Evolutionary conservation across 2,888 invertebrate species (phyloP), one percentile per base, ranked within the genome.

Genomic region (Invenusta paracnida): DNA sequence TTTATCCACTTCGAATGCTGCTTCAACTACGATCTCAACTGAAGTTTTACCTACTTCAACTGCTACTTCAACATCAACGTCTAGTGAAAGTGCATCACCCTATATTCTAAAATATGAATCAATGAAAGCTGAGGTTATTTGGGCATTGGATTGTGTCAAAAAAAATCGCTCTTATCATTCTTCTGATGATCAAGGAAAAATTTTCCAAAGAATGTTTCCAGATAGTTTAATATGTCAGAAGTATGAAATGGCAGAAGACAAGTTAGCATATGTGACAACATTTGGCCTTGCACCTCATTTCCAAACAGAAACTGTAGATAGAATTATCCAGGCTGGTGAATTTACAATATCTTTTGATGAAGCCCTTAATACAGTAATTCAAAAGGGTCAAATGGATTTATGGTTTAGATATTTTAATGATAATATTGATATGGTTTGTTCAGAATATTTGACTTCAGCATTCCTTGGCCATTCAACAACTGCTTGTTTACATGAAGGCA

Each of bases 121-220:
- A 5, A 79, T n/a, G 23, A 79, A 5, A 23, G 79, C 79, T 79
- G 79, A 79, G n/a, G n/a, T 79, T 5, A 79, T 79, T 11, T 79
- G 79, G 79, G 79, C 79, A 25, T 79, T 79, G n/a, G 79, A 79
- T n/a, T 79, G 79, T n/a, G n/a, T 79, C 2, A 79, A 79, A n/a
- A 25, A n/a, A 27, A 11, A 79, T n/a, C 5, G 79, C 11, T 79
- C 79, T n/a, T 79, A 79, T 27, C 79, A 79, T 79, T 79, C 79
- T 79, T 79, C 79, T 5, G n/a, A 79, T 79, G 79, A 79, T 23
- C 79, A 79, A 79, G 48, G 48, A 48, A 48, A 48, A 11, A 48
- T 48, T 48, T 48, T 48, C 17, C 48, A 17, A 48, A 48, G 48
- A 5, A 11, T 48, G 48, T 48, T 48, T 48, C 48, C 48, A 48